Evolutionary conservation across 2,888 invertebrate species (phyloP).

Genomic region (Ptilodon capucinus): DNA sequence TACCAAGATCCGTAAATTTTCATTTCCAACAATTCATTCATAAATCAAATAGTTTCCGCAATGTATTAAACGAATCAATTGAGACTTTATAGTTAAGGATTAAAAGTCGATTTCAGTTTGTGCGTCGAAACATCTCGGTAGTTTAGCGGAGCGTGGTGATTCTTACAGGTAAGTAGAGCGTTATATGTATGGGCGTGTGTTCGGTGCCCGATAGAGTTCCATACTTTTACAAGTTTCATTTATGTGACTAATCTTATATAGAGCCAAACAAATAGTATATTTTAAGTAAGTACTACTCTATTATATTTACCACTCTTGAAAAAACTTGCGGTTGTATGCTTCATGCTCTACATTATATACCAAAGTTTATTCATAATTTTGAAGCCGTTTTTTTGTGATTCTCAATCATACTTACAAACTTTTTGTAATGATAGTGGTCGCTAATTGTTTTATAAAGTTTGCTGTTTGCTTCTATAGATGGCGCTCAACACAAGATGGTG

Average conservation of each 20-base stretch:
- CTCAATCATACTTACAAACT: no score
- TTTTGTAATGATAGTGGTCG: no score
- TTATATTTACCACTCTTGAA: no score
- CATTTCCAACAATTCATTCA: not conserved
- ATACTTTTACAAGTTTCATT: not conserved
- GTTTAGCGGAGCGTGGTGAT: conserved; percentile 40
- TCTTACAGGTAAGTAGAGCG: conserved; percentile 42
- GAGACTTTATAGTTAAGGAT: no score
- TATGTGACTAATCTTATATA: not conserved
- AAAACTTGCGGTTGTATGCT: no score
- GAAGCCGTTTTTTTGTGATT: no score
- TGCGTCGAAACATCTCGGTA: conserved; percentile 18
- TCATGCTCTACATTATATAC: no score
- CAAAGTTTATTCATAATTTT: no score
- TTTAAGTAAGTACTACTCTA: no score
- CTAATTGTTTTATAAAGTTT: no score
- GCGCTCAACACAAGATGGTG: no score
- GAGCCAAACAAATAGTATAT: not conserved
- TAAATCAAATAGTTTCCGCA: not conserved
- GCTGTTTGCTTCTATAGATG: no score
- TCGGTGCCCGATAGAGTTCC: not conserved
- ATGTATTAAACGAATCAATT: not conserved
- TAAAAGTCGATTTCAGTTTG: conserved; percentile 2
- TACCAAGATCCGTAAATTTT: not conserved
- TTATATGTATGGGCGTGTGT: conserved; percentile 15